Evolutionary conservation across 2,113 vertebrate genomes (phyloP).

Genomic region (Pachyramphus minor): DNA sequence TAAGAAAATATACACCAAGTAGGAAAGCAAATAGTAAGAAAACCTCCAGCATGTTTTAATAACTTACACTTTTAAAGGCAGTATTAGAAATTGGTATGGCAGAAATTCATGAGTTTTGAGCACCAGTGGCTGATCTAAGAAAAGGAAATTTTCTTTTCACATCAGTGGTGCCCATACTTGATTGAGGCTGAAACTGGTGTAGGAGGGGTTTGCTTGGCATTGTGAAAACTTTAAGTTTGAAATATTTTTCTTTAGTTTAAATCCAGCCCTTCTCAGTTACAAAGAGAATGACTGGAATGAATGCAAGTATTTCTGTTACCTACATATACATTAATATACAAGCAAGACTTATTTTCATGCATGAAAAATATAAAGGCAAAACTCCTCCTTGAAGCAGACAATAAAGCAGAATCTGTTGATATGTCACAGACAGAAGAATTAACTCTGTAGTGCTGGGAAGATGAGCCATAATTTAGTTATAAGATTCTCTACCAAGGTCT

Average conservation of each 20-base stretch:
- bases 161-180: neutral
- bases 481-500: neutral
- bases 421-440: neutral
- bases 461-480: neutral
- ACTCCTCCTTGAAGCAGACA: neutral
- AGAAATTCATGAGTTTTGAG: neutral
- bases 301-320: neutral
- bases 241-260: neutral
- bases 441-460: neutral
- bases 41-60: neutral
- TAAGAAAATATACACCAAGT: constrained; percentile 5
- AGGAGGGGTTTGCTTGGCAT: neutral
- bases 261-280: neutral
- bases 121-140: neutral
- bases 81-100: neutral
- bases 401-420: neutral
- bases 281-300: neutral
- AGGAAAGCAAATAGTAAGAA: neutral
- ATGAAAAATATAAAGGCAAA: neutral
- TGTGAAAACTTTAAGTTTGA: neutral
- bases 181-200: neutral
- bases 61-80: neutral
- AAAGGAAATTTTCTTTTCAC: neutral
- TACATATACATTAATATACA: neutral
- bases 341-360: neutral